Base-by-base conservation (phyloP, 2,888 invertebrate species). In the Odontocolon sp. region DNA sequence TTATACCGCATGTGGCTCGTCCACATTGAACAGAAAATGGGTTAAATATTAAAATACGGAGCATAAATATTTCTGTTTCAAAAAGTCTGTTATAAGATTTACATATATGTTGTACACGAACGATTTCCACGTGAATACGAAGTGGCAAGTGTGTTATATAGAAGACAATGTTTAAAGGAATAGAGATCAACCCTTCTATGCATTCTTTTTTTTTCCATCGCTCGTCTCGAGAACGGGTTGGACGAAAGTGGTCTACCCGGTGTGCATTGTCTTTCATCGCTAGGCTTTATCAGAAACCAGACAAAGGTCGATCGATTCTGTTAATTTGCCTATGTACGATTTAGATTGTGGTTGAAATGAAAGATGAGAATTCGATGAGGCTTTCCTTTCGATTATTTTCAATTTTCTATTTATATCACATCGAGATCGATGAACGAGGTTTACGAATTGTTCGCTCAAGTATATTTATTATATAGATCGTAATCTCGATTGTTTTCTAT, bases 241-340 rank as follows among this genome's bases (percentile, higher is more conserved):
- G 28, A 54, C 73, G 73, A 73, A 73, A 73, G 73, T 73, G 61
- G 67, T 73, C 67, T 73, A 73, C 67, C 59, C 40, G 28, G 21
- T 2, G 21, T 16, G 57, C 73, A 67, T 73, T 67, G 67, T 73
- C 45, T 73, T 54, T 54, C 40, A 54, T 36, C 28, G 45, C 52
- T n/a, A n/a, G 4, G 31, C 31, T 36, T 50, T 52, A 42, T 59
- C 33, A 11, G 16, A 52, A n/a, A n/a, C n/a, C 38, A 36, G 18
- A 26, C 40, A 18, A 33, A 45, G 11, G 6, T 33, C 36, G 67
- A 67, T 45, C 45, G 28, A 42, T 36, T 54, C 23, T 54, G 73
- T 54, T 61, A 52, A 73, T 67, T 61, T 26, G 31, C 11, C 18
- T 66, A 59, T 33, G 52, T 50, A 28, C 42, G 66, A 59, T 64